Percentiles rank a stretch among this genome's conserved stretches.
Conservation (phyloP, 1,140 invertebrate species). For the Pseudomyrmex pallidus region DNA sequence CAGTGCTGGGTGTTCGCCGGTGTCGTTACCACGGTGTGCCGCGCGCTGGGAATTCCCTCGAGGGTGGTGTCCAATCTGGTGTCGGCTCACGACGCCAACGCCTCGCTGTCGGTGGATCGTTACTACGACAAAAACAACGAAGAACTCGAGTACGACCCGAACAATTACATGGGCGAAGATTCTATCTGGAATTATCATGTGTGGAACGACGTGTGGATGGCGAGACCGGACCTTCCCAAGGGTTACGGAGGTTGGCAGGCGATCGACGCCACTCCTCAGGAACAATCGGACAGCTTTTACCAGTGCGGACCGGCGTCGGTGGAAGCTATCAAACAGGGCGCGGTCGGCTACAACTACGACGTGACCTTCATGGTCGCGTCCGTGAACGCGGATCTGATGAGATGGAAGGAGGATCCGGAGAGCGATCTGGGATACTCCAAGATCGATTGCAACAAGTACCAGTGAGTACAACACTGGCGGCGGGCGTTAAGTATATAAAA, state of each 20-base stretch:
- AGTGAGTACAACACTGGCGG: constrained; percentile 84
- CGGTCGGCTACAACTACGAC: constrained; percentile 88
- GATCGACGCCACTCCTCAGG: constrained; percentile 88
- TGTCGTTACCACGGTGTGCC: constrained; percentile 87
- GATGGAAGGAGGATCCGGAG: constrained; percentile 87
- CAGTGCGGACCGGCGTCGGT: constrained; percentile 89
- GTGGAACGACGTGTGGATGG: constrained; percentile 91
- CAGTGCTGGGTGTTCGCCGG: constrained; percentile 91
- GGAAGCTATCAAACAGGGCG: constrained; percentile 87
- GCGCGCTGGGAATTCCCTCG: constrained; percentile 87
- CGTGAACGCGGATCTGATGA: constrained; percentile 88
- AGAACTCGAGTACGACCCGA: constrained; percentile 81
- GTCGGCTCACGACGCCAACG: constrained; percentile 88
- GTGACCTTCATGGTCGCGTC: constrained; percentile 88
- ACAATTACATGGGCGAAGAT: constrained; percentile 74
- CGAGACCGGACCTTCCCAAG: constrained; percentile 86
- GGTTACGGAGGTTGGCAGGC: constrained; percentile 88
- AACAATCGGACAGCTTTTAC: constrained; percentile 84
- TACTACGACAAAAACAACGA: constrained; percentile 85
- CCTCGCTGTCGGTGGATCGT: constrained; percentile 87
- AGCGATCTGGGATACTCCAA: constrained; percentile 87
- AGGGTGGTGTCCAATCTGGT: constrained; percentile 87
- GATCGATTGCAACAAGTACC: constrained; percentile 89
- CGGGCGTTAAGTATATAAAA: background rate
- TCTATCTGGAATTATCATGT: constrained; percentile 89